Evolutionary conservation across 2,113 vertebrate genomes (phyloP).

Genomic region (Dendrocopos noguchii): DNA sequence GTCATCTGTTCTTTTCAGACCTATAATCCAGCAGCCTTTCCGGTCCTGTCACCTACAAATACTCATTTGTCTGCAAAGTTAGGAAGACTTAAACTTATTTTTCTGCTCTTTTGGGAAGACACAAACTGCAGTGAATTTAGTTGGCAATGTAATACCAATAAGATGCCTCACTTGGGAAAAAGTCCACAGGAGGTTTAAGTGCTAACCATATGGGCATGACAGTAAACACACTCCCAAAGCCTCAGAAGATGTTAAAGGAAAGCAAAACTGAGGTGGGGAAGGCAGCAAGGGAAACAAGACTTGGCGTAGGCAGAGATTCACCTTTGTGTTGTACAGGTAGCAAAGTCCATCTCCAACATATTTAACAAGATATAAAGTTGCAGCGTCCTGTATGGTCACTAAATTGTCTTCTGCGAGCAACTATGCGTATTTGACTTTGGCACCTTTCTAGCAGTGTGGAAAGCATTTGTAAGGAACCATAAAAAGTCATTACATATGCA

Average conservation of each 20-base stretch:
- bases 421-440: slow-evolving; percentile 72
- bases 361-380: slow-evolving; percentile 39
- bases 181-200: background rate
- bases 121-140: background rate
- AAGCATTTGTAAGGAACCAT: slow-evolving; percentile 66
- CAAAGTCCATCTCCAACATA: background rate
- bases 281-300: background rate
- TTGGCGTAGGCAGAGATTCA: background rate
- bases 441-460: slow-evolving; percentile 75
- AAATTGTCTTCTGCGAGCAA: slow-evolving; percentile 26
- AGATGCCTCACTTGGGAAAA: background rate
- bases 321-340: background rate
- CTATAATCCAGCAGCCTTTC: slow-evolving; percentile 33
- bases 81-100: background rate
- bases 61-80: slow-evolving; percentile 19
- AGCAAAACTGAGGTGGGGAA: background rate
- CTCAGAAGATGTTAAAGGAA: background rate
- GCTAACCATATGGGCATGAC: background rate
- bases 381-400: slow-evolving; percentile 30
- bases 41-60: background rate
- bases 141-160: fast-evolving
- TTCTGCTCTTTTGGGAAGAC: background rate
- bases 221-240: background rate
- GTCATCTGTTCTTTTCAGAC: slow-evolving; percentile 14
- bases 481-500: slow-evolving; percentile 78